phyloP scores from a whole-genome alignment of 2,113 vertebrate genomes.

The Lynx canadensis region DNA sequence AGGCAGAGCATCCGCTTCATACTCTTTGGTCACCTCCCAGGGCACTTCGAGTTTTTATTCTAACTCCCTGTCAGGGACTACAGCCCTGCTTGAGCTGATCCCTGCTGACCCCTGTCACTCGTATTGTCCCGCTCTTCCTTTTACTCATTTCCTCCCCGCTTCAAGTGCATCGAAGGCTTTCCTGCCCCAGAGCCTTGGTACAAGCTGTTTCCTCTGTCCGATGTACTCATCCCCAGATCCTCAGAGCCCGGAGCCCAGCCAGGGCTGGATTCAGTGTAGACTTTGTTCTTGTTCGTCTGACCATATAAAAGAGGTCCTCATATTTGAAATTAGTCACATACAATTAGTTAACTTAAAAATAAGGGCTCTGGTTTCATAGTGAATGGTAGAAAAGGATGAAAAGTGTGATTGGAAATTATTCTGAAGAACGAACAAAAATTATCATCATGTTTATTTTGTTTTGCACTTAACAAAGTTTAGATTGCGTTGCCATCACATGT shows the following conservation, averaged over 20 bases:
- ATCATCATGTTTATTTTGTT: background rate
- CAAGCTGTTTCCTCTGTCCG: background rate
- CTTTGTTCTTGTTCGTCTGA: background rate
- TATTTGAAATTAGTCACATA: background rate
- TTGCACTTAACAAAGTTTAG: background rate
- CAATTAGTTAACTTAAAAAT: constrained; percentile 1
- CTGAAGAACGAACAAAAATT: constrained; percentile 21
- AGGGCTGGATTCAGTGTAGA: background rate
- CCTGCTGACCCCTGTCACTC: background rate
- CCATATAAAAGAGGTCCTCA: background rate
- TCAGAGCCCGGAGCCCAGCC: background rate
- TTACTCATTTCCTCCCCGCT: background rate
- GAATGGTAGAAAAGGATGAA: background rate
- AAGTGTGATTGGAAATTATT: background rate
- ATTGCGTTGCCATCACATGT: background rate
- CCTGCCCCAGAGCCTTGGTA: background rate
- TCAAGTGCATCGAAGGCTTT: background rate
- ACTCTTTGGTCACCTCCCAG: background rate
- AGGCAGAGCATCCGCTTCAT: background rate
- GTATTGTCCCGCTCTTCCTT: background rate
- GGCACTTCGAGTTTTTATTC: background rate
- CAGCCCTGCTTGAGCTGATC: background rate
- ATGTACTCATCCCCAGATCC: background rate
- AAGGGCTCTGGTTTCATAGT: background rate
- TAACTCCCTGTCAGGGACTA: background rate